Conservation (phyloP, 2,113 vertebrate genomes). For the Pelodiscus sinensis region DNA sequence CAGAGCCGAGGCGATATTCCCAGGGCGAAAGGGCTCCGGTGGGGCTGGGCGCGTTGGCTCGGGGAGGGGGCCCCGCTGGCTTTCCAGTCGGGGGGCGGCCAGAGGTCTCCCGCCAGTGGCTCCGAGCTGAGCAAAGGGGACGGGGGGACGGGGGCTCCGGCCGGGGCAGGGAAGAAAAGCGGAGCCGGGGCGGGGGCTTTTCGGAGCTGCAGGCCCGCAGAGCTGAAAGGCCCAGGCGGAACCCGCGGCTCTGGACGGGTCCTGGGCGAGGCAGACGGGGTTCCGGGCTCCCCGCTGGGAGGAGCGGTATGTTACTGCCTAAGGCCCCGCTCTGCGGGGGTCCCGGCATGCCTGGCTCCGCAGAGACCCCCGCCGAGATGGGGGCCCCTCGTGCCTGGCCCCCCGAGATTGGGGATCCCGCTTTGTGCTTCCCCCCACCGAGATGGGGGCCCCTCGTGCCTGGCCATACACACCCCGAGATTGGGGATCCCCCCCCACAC, state of each 20-base stretch:
- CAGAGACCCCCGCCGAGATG: background rate
- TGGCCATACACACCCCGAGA: background rate
- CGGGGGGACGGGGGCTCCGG: background rate
- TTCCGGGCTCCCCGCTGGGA: conserved; percentile 89
- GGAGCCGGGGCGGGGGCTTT: background rate
- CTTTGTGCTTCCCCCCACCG: no score
- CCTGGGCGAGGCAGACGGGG: conserved; percentile 30
- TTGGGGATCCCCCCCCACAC: no score
- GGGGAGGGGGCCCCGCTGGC: no score
- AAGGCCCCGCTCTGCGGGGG: background rate
- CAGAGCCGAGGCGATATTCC: no score
- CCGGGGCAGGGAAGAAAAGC: background rate
- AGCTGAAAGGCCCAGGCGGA: background rate
- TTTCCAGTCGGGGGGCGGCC: no score
- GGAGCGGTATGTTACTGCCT: background rate
- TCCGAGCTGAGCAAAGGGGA: background rate
- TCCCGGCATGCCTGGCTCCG: background rate
- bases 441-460: no score
- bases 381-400: no score
- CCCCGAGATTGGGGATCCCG: no score
- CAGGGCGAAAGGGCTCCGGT: no score
- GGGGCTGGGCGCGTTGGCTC: no score
- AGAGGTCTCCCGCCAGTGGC: no score
- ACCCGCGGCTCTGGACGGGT: no score
- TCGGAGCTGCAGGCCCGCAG: background rate